Evolutionary conservation across 2,797 vertebrate species (phyloP).

Genomic region (Hyperoplus lanceolatus): DNA sequence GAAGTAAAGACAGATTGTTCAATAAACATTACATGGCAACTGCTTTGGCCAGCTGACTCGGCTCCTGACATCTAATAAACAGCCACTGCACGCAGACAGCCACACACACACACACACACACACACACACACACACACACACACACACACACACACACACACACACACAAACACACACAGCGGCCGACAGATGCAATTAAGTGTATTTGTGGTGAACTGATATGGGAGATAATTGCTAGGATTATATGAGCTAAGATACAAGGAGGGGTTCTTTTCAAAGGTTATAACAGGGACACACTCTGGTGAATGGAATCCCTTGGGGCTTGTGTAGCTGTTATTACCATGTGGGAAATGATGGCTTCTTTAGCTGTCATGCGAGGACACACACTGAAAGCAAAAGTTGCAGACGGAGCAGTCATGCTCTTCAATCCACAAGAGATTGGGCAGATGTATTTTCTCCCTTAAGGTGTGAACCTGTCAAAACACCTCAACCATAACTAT

Average conservation of each 20-base stretch:
- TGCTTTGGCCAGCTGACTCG: constrained; percentile 39
- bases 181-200: constrained; percentile 41
- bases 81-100: constrained; percentile 10
- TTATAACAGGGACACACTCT: not conserved
- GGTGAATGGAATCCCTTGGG: constrained; percentile 2
- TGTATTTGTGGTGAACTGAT: constrained; percentile 38
- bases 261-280: constrained; percentile 22
- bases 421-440: not conserved
- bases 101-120: too few relatives aligned
- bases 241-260: constrained; percentile 30
- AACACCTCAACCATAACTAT: constrained; percentile 41
- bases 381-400: constrained; percentile 22
- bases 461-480: constrained; percentile 61
- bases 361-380: constrained; percentile 29
- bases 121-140: too few relatives aligned
- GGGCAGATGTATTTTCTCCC: not conserved
- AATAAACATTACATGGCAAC: constrained; percentile 46
- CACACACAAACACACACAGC: too few relatives aligned
- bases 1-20: constrained; percentile 49
- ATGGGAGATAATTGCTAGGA: constrained; percentile 37
- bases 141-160: too few relatives aligned
- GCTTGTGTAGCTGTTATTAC: not conserved
- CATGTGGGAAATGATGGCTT: constrained; percentile 1
- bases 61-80: constrained; percentile 58
- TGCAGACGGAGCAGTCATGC: constrained; percentile 14